Conservation (phyloP, 1,140 invertebrate genomes). For the Procambarus virginalis region DNA sequence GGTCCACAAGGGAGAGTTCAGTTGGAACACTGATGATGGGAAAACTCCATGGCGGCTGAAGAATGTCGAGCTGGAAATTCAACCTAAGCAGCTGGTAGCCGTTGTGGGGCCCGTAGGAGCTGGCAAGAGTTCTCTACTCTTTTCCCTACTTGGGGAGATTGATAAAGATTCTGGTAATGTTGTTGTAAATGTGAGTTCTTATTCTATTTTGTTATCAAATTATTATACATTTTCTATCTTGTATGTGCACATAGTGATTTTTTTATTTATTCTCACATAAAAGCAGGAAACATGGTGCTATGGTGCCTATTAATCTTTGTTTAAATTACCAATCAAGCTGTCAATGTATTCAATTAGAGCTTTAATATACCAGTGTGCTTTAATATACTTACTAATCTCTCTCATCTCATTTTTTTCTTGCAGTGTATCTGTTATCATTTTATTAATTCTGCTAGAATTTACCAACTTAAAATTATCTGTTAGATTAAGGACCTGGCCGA, state of each 20-base stretch:
- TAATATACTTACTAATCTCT: too few species aligned
- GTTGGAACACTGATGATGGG: slow-evolving; percentile 74
- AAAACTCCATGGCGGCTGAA: slow-evolving; percentile 73
- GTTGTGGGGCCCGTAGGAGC: slow-evolving; percentile 79
- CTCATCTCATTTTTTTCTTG: too few species aligned
- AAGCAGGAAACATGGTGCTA: too few species aligned
- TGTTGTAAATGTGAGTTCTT: slow-evolving; percentile 70
- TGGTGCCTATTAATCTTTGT: too few species aligned
- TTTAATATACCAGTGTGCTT: too few species aligned
- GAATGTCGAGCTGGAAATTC: slow-evolving; percentile 73
- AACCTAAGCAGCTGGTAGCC: slow-evolving; percentile 74
- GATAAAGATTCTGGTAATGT: slow-evolving; percentile 73
- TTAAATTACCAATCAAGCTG: too few species aligned
- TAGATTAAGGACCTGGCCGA: too few species aligned
- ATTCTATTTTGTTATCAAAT: background rate
- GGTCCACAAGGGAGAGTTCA: slow-evolving; percentile 75
- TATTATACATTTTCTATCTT: background rate
- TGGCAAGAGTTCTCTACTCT: slow-evolving; percentile 79
- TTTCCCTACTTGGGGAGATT: slow-evolving; percentile 79
- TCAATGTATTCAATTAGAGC: too few species aligned
- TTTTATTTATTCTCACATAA: background rate
- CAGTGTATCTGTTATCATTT: too few species aligned
- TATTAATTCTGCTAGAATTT: too few species aligned
- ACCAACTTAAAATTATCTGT: too few species aligned
- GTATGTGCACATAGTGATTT: background rate